Evolutionary conservation across 2,888 invertebrate species (phyloP).

Genomic region (Tetanocera ferruginea): DNA sequence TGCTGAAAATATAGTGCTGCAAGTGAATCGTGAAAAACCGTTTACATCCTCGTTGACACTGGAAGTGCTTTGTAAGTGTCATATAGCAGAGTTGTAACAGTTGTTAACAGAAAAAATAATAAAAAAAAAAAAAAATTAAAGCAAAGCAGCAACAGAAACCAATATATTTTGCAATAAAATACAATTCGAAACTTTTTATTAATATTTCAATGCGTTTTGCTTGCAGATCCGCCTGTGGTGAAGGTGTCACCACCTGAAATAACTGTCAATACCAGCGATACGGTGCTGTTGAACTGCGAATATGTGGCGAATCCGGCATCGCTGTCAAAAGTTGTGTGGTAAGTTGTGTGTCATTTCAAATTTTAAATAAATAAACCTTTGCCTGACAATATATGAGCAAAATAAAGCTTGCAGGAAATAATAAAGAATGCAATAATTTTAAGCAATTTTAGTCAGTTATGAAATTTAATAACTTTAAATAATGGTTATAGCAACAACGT

Average conservation of each 20-base stretch:
- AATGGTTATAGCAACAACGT: no score
- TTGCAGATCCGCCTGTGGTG: constrained; percentile 87
- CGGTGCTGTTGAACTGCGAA: constrained; percentile 82
- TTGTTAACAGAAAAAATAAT: background rate
- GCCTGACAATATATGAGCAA: background rate
- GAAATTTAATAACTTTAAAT: background rate
- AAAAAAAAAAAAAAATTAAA: constrained; percentile 7
- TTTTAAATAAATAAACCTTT: background rate
- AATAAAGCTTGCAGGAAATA: background rate
- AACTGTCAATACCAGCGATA: constrained; percentile 83
- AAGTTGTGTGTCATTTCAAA: constrained; percentile 50
- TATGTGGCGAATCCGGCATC: constrained; percentile 90
- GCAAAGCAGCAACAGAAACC: constrained; percentile 1
- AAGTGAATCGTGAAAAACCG: constrained; percentile 80
- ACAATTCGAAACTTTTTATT: background rate
- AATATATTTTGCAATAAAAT: background rate
- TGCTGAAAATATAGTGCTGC: constrained; percentile 85
- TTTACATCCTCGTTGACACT: constrained; percentile 79
- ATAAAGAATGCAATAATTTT: background rate
- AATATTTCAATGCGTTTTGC: constrained; percentile 29
- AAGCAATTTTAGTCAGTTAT: background rate
- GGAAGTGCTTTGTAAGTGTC: constrained; percentile 87
- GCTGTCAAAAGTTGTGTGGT: constrained; percentile 84
- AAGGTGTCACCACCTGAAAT: constrained; percentile 80
- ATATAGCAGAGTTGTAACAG: background rate